Percentiles rank a stretch among this genome's conserved stretches.
Evolutionary conservation across 35 echinoderm and acorn worm genomes (phyloP).

Genomic region (Stichopus chloronotus): DNA sequence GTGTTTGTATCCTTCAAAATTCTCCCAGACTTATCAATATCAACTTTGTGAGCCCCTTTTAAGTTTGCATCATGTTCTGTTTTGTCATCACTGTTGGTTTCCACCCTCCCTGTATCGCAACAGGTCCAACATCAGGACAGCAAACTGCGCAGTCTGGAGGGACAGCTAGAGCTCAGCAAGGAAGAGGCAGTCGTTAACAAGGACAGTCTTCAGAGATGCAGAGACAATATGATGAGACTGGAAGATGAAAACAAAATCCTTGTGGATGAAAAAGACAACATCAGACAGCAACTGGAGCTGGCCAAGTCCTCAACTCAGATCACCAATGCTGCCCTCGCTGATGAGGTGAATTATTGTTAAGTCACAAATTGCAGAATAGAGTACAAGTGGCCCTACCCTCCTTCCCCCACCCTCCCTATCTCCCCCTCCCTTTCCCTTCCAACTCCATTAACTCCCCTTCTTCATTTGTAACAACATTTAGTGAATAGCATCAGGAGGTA

Average conservation of each 20-base stretch:
- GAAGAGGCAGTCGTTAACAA: not conserved
- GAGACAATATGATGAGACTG: slow-evolving; percentile 61
- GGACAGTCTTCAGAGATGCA: slow-evolving; percentile 50
- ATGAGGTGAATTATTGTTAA: slow-evolving; percentile 45
- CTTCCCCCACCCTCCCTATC: no score
- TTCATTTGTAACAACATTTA: no score
- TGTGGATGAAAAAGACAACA: slow-evolving; percentile 47
- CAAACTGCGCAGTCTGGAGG: slow-evolving; percentile 17
- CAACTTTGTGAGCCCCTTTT: no score
- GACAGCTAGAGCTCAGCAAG: not conserved
- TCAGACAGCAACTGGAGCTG: slow-evolving; percentile 10
- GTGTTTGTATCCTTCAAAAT: no score
- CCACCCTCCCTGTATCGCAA: slow-evolving; percentile 13
- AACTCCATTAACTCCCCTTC: no score
- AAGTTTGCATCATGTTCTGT: no score
- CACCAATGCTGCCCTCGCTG: slow-evolving; percentile 17
- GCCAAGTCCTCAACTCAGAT: slow-evolving; percentile 41
- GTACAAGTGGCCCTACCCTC: not conserved
- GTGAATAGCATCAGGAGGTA: no score
- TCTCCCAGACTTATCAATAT: no score
- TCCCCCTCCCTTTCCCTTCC: no score
- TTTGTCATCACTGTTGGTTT: not conserved
- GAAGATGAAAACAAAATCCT: slow-evolving; percentile 66
- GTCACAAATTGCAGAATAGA: not conserved
- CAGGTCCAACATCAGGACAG: slow-evolving; percentile 23